Conservation (phyloP, 1,140 invertebrate species). For the Patella vulgata region DNA sequence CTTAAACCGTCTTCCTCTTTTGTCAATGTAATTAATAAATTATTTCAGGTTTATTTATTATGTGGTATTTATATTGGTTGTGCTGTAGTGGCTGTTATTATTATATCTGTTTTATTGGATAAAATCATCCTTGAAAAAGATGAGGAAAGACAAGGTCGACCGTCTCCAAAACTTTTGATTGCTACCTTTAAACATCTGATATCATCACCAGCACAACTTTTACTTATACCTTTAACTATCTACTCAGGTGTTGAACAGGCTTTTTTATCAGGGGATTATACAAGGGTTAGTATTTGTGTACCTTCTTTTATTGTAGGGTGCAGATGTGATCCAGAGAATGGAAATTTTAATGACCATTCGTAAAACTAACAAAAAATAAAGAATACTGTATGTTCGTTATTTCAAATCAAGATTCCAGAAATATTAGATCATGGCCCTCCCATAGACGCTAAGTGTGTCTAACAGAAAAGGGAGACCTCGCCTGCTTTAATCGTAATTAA, state of each 20-base stretch:
- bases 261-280: constrained; percentile 94
- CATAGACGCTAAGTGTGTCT: no score
- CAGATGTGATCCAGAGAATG: no score
- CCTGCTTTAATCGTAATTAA: no score
- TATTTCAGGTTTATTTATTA: constrained; percentile 72
- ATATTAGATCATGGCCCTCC: no score
- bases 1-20: no score
- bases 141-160: constrained; percentile 16
- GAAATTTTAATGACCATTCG: no score
- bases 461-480: no score
- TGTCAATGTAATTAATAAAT: no score
- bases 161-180: constrained; percentile 77
- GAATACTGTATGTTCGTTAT: no score
- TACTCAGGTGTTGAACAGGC: constrained; percentile 98
- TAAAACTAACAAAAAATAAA: no score
- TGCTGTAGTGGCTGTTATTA: constrained; percentile 82
- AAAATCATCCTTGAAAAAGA: constrained; percentile 56
- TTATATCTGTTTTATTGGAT: constrained; percentile 88
- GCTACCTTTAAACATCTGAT: constrained; percentile 90
- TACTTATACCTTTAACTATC: constrained; percentile 93
- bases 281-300: constrained; percentile 76
- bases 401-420: no score
- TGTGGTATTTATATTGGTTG: constrained; percentile 87
- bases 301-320: no score
- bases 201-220: constrained; percentile 78